Evolutionary conservation across 2,797 vertebrate genomes (phyloP).

Genomic region (Crotalus adamanteus): DNA sequence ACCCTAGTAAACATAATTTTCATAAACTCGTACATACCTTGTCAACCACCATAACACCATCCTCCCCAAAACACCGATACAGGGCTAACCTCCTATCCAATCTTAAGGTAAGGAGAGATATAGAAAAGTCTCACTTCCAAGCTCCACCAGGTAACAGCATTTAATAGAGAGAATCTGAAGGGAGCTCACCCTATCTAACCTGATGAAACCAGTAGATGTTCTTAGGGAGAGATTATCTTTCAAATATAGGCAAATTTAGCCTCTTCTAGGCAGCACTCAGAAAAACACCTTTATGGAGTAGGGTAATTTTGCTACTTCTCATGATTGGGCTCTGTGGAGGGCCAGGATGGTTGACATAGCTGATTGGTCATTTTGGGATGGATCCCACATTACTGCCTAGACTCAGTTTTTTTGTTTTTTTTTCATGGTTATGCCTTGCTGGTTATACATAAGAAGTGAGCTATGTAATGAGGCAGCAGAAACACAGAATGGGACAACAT

Average conservation of each 20-base stretch:
- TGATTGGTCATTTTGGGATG: neutral
- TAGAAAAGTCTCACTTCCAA: neutral
- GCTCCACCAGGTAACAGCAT: neutral
- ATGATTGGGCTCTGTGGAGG: neutral
- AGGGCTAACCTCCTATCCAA: neutral
- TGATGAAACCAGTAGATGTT: neutral
- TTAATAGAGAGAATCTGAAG: neutral
- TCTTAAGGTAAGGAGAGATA: neutral
- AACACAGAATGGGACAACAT: neutral
- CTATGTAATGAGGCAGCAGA: neutral
- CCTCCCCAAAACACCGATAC: neutral
- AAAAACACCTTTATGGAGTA: neutral
- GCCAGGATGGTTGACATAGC: neutral
- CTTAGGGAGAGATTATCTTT: neutral
- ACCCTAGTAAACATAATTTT: neutral
- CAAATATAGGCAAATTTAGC: neutral
- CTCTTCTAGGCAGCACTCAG: neutral
- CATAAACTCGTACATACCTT: neutral
- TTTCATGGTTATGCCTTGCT: neutral
- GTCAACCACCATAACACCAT: neutral
- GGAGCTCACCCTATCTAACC: neutral
- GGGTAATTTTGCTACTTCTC: neutral
- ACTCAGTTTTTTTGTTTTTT: neutral
- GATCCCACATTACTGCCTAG: neutral
- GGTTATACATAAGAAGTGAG: neutral